Evolutionary conservation across 2,888 invertebrate genomes (phyloP), one percentile per base, ranked within the genome.

Genomic region (Lamellibrachia columna): DNA sequence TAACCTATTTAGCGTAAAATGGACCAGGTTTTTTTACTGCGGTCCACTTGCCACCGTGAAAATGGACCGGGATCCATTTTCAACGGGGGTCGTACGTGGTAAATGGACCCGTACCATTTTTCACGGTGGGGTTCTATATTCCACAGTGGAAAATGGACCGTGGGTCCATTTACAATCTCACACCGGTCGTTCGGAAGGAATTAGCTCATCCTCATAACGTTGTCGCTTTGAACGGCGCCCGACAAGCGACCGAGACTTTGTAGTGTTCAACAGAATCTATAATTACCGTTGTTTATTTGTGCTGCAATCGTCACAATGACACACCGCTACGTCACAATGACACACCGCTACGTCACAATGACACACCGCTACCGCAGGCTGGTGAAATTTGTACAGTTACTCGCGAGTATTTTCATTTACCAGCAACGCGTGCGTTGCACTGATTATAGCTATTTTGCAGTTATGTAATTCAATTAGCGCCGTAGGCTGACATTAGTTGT

Each of bases 201-300:
- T 6, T 75, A 75, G 22, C 75, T 15, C 75, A 22, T 75, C 75
- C 75, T 75, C 22, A 3, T 15, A 3, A 6, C 15, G 11, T 22
- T n/a, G 15, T 22, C 4, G 75, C 22, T 3, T 11, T n/a, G 22
- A 22, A 15, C 6, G 75, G 75, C 6, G 22, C 75, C 75, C 75
- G 75, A 75, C 75, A 75, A 55, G 75, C 75, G 22, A 15, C 75
- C 75, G 75, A 40, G 1, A 40, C 40, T 75, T n/a, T 75, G 22
- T 22, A 75, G 75, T 75, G 22, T 75, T 6, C 75, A n/a, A 6
- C 75, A 6, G 75, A 15, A 75, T 75, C 75, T 75, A 75, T 75
- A 75, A 75, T 75, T 75, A 75, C 75, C 22, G 75, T 75, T 75
- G 75, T 75, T 75, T 75, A 75, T 75, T 75, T 75, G 75, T 75